Evolutionary conservation across 2,797 vertebrate genomes (phyloP).

Genomic region (Argyrosomus regius): DNA sequence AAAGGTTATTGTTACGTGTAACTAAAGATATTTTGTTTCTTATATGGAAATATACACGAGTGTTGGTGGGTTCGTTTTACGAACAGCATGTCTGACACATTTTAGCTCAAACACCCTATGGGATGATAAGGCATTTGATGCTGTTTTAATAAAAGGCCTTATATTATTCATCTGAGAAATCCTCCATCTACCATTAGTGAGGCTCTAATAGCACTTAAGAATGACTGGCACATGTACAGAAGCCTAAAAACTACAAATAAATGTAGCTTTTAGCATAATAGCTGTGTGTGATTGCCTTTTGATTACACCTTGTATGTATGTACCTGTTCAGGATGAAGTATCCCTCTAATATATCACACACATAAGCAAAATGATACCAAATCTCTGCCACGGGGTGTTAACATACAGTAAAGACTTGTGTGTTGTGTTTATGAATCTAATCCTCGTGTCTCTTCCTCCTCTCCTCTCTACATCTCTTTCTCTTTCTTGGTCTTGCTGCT

Average conservation of each 20-base stretch:
- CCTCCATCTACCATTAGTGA: constrained; percentile 15
- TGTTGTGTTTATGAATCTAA: constrained; percentile 24
- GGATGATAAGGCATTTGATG: constrained; percentile 53
- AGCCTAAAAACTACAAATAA: constrained; percentile 19
- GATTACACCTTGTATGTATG: constrained; percentile 11
- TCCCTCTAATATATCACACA: constrained; percentile 17
- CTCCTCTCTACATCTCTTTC: constrained; percentile 75
- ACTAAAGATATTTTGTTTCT: constrained; percentile 14
- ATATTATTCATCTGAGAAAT: constrained; percentile 12
- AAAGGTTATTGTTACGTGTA: constrained; percentile 20
- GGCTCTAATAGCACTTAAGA: constrained; percentile 19
- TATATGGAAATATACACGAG: constrained; percentile 1
- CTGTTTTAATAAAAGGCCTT: constrained; percentile 42
- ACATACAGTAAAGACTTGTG: constrained; percentile 14
- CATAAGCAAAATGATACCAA: constrained; percentile 26
- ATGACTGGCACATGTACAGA: constrained; percentile 1
- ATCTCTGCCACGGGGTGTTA: constrained; percentile 34
- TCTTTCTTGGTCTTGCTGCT: constrained; percentile 78
- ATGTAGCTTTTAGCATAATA: constrained; percentile 27
- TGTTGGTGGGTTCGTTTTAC: constrained; percentile 13
- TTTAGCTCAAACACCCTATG: constrained; percentile 26
- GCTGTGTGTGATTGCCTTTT: constrained; percentile 12
- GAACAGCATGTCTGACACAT: too few species aligned
- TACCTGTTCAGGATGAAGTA: constrained; percentile 28
- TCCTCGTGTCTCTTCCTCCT: constrained; percentile 6